Base-by-base conservation (phyloP, 2,888 invertebrate genomes). In the Scaptodrosophila latifasciaeformis region DNA sequence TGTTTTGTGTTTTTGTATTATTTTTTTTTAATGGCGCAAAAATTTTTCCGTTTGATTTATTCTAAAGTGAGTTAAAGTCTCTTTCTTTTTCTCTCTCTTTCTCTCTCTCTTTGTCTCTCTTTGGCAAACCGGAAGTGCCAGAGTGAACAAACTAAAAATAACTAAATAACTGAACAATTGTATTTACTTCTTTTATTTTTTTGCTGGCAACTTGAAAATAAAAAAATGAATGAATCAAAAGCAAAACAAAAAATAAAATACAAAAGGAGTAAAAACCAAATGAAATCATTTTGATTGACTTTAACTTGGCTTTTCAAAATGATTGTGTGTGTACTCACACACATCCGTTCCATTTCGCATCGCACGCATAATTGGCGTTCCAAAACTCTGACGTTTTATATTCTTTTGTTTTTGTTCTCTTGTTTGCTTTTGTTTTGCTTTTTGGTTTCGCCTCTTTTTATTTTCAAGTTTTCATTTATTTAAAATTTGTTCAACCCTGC, bases 21-120 rank as follows among this genome's bases (percentile, higher is more conserved):
- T 60, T 59, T 51, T 52, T 51, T 55, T 51, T 53, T 51, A 63
- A 57, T 65, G 62, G 65, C 45, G 34, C 27, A 56, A 50, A 61
- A 65, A 61, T 67, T 52, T 62, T 83, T 81, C 74, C 82, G 65
- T 70, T 79, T 80, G 83, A 83, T 82, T 82, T 81, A 72, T 66
- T 82, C 74, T 68, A 62, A 78, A 69, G 40, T 53, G 58, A 45
- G 54, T 53, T 51, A 13, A 1, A 34, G 12, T 34, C n/a, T n/a
- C n/a, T n/a, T n/a, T n/a, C n/a, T n/a, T n/a, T n/a, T n/a, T n/a
- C n/a, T n/a, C n/a, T n/a, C n/a, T n/a, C n/a, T n/a, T n/a, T n/a
- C n/a, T n/a, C n/a, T n/a, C n/a, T n/a, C n/a, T 27, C 9, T 5
- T 27, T 30, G 31, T 31, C n/a, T 6, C n/a, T 10, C 12, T 2